phyloP scores from a whole-genome alignment of 2,113 vertebrate species.

The Proterorhinus semilunaris region DNA sequence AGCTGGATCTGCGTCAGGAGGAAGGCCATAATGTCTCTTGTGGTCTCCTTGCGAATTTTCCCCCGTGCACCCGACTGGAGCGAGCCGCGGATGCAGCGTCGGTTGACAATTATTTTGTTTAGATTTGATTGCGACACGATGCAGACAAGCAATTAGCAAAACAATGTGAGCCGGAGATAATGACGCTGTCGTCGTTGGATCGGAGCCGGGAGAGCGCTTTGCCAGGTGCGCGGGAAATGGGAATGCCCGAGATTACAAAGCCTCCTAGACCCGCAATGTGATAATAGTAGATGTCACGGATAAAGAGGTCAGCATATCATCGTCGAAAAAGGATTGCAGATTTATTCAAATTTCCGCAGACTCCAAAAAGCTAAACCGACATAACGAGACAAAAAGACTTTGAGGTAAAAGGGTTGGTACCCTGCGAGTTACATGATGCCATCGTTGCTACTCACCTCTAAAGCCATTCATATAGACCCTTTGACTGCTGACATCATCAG shows the following conservation, averaged over 20 bases:
- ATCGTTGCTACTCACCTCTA: too few relatives aligned
- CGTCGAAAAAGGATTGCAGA: too few relatives aligned
- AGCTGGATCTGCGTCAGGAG: constrained; percentile 6
- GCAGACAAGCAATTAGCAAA: constrained; percentile 53
- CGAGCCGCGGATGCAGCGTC: constrained; percentile 42
- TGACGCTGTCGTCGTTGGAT: constrained; percentile 39
- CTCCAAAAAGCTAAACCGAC: too few relatives aligned
- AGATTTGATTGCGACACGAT: constrained; percentile 57
- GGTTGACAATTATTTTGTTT: constrained; percentile 51
- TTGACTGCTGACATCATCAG: too few relatives aligned
- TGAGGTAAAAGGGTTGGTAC: too few relatives aligned
- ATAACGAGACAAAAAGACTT: too few relatives aligned
- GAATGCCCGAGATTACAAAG: not conserved
- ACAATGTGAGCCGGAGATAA: constrained; percentile 48
- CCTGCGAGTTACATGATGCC: too few relatives aligned
- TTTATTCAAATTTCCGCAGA: too few relatives aligned
- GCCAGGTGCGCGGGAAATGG: constrained; percentile 31
- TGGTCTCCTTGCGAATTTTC: constrained; percentile 22
- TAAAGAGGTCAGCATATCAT: too few relatives aligned
- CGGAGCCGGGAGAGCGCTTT: constrained; percentile 2
- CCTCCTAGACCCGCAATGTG: too few relatives aligned
- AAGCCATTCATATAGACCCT: too few relatives aligned
- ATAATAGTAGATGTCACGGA: too few relatives aligned
- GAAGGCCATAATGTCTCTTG: constrained; percentile 1
- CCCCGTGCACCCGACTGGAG: constrained; percentile 9